These are phyloP conservation scores for Cheiracanthium punctorium DNA, from an alignment of 2,888 invertebrate species.

Conservation along the genomic window DNA sequence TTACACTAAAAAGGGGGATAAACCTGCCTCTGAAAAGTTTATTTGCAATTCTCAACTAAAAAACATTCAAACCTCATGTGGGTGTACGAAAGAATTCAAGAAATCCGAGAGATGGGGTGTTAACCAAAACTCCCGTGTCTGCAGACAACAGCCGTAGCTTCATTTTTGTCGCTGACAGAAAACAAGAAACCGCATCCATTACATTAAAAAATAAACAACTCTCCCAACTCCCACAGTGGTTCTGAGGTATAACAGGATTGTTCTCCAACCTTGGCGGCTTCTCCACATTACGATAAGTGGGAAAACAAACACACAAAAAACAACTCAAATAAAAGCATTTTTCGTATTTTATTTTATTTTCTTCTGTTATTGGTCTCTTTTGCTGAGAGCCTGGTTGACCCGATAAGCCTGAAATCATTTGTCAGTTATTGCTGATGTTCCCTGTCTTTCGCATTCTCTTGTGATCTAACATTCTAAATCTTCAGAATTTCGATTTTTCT, in stretches of 20 bases:
- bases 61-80: too few relatives aligned
- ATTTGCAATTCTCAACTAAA: too few relatives aligned
- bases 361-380: constrained; percentile 12
- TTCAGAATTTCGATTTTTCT: neutral
- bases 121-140: neutral
- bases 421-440: constrained; percentile 53
- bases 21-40: too few relatives aligned
- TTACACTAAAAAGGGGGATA: too few relatives aligned
- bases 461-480: constrained; percentile 27
- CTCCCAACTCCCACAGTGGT: constrained; percentile 25
- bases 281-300: constrained; percentile 1
- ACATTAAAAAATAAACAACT: constrained; percentile 34
- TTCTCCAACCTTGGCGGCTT: constrained; percentile 4
- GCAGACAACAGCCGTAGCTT: neutral
- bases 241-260: constrained; percentile 19
- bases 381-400: constrained; percentile 35
- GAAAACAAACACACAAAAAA: constrained; percentile 8
- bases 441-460: constrained; percentile 37
- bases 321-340: neutral
- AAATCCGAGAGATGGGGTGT: neutral
- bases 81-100: neutral
- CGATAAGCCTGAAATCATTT: constrained; percentile 49
- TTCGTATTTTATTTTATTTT: too few relatives aligned
- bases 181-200: neutral
- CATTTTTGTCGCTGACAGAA: constrained; percentile 44